Evolutionary conservation across 2,797 vertebrate genomes (phyloP).

Genomic region (Neostethus bicornis): DNA sequence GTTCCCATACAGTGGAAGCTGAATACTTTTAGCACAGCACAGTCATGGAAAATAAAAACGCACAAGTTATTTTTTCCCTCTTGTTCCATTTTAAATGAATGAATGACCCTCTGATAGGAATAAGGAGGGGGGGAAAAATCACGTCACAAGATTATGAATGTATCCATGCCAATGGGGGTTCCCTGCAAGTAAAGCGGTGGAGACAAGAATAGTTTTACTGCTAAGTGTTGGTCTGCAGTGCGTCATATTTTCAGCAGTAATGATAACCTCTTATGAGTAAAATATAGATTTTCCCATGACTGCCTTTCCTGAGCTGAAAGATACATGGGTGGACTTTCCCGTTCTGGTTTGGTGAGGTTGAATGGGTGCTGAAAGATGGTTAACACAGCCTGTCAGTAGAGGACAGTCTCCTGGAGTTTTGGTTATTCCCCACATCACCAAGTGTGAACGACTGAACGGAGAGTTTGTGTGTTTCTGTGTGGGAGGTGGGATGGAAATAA

Average conservation of each 20-base stretch:
- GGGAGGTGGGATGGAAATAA: background rate
- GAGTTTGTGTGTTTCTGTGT: slow-evolving; percentile 8
- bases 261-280: slow-evolving; percentile 59
- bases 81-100: slow-evolving; percentile 51
- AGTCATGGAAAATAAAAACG: slow-evolving; percentile 64
- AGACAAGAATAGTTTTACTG: slow-evolving; percentile 39
- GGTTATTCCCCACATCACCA: slow-evolving; percentile 21
- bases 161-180: slow-evolving; percentile 36
- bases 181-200: slow-evolving; percentile 41
- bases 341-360: slow-evolving; percentile 31
- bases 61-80: slow-evolving; percentile 36
- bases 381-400: slow-evolving; percentile 32
- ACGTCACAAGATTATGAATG: slow-evolving; percentile 41
- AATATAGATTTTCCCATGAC: slow-evolving; percentile 24
- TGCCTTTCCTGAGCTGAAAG: slow-evolving; percentile 20
- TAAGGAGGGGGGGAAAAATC: slow-evolving; percentile 50
- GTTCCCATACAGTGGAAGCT: slow-evolving; percentile 42
- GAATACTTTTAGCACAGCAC: slow-evolving; percentile 35
- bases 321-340: slow-evolving; percentile 39
- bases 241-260: slow-evolving; percentile 66
- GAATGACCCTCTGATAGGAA: slow-evolving; percentile 55
- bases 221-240: slow-evolving; percentile 23
- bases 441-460: slow-evolving; percentile 15
- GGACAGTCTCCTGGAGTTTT: slow-evolving; percentile 57
- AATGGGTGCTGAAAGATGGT: slow-evolving; percentile 37